These are phyloP conservation scores for Hoplostethus atlanticus DNA, from an alignment of 2,797 vertebrate species.

Conservation along the genomic window DNA sequence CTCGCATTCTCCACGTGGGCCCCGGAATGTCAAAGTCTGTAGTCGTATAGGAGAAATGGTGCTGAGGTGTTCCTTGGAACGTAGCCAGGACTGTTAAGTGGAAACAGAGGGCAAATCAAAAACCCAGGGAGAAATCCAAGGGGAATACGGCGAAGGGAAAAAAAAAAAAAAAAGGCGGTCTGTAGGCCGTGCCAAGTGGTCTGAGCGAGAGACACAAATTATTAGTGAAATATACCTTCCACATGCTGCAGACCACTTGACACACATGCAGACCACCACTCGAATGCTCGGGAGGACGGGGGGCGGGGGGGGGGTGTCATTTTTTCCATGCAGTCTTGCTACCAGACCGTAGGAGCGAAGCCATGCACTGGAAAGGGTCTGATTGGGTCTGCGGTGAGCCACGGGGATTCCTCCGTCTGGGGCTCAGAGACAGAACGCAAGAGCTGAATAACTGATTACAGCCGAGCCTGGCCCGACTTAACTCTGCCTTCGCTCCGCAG, in stretches of 20 bases:
- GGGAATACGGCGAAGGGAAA: constrained; percentile 50
- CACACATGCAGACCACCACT: constrained; percentile 46
- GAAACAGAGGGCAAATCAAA: constrained; percentile 82
- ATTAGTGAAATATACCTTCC: constrained; percentile 20
- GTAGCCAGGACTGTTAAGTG: constrained; percentile 76
- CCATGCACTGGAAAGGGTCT: constrained; percentile 45
- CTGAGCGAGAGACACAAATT: constrained; percentile 51
- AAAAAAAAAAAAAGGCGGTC: constrained; percentile 37
- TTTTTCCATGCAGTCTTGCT: constrained; percentile 33
- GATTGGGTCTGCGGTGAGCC: constrained; percentile 63
- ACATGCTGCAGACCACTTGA: constrained; percentile 34
- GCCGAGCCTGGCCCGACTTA: constrained; percentile 47
- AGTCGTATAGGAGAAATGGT: constrained; percentile 25
- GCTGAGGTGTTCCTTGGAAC: constrained; percentile 78
- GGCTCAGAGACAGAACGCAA: constrained; percentile 49
- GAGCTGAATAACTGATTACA: constrained; percentile 70
- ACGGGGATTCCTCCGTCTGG: constrained; percentile 64
- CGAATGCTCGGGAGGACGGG: not conserved
- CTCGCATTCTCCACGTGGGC: constrained; percentile 15
- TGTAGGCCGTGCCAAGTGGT: constrained; percentile 51
- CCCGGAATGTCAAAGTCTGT: constrained; percentile 28
- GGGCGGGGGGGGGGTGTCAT: constrained; percentile 46
- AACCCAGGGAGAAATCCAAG: constrained; percentile 62
- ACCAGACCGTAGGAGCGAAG: constrained; percentile 31
- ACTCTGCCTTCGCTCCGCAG: constrained; percentile 37